Conservation (phyloP, 2,797 vertebrate genomes). For the Argentina silus region DNA sequence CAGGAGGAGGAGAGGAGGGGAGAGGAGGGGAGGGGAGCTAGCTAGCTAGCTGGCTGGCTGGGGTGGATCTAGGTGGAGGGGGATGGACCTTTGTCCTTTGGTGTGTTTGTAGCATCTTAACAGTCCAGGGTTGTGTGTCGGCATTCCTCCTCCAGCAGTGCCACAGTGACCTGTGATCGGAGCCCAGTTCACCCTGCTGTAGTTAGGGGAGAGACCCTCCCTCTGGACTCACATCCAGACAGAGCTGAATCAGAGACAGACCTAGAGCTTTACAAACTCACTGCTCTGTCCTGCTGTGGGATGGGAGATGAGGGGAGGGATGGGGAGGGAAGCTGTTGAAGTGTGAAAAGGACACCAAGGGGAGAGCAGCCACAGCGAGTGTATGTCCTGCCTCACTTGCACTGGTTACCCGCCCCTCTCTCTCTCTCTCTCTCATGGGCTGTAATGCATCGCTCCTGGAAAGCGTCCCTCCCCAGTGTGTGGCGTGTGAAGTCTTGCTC, state of each 20-base stretch:
- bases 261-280: neutral
- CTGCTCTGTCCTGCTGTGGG: slow-evolving; percentile 9
- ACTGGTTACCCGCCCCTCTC: slow-evolving; percentile 58
- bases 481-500: slow-evolving; percentile 71
- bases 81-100: neutral
- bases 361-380: slow-evolving; percentile 15
- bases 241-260: neutral
- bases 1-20: slow-evolving; percentile 42
- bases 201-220: neutral
- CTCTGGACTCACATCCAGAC: neutral
- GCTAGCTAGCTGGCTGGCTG: slow-evolving; percentile 28
- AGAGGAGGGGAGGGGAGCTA: slow-evolving; percentile 7
- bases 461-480: slow-evolving; percentile 65
- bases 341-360: slow-evolving; percentile 63
- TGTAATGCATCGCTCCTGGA: slow-evolving; percentile 67
- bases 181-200: neutral
- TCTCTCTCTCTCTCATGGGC: slow-evolving; percentile 55
- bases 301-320: slow-evolving; percentile 26
- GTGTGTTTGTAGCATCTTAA: neutral
- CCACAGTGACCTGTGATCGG: neutral
- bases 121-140: neutral
- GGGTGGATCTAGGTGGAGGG: slow-evolving; percentile 31
- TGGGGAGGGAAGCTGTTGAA: slow-evolving; percentile 49
- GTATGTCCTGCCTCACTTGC: slow-evolving; percentile 48
- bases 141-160: neutral